Evolutionary conservation across 1,140 invertebrate species (phyloP).

Genomic region (Drosophila triauraria): DNA sequence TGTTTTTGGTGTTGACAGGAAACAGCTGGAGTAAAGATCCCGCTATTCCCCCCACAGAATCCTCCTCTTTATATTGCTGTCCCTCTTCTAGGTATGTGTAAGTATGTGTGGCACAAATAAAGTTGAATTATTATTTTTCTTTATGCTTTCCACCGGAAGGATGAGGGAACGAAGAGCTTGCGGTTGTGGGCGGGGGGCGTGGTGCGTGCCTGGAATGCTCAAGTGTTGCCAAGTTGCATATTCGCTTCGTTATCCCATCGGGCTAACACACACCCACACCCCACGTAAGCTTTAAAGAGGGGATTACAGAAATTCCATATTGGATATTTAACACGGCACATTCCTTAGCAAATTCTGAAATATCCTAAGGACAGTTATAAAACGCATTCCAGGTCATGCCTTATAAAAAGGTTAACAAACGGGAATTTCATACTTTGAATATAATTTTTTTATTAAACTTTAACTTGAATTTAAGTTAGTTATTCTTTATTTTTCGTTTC

Average conservation of each 20-base stretch:
- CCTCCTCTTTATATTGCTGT: background rate
- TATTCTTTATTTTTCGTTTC: too few species aligned
- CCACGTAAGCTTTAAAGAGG: conserved; percentile 55
- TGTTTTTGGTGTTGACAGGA: conserved; percentile 70
- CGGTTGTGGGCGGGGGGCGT: conserved; percentile 56
- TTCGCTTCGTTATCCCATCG: conserved; percentile 71
- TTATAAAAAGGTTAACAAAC: background rate
- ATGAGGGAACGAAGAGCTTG: conserved; percentile 15
- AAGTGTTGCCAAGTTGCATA: conserved; percentile 79
- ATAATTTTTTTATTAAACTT: background rate
- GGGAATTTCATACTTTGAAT: background rate
- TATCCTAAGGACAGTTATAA: conserved; percentile 14
- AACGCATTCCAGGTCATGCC: conserved; percentile 16
- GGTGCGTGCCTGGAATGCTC: conserved; percentile 71
- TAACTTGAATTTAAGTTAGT: background rate
- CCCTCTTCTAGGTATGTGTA: conserved; percentile 34
- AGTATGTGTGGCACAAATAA: conserved; percentile 74
- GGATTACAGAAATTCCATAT: conserved; percentile 57
- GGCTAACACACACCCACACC: conserved; percentile 22
- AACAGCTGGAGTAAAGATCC: conserved; percentile 66
- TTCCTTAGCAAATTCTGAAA: conserved; percentile 34
- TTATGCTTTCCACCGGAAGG: conserved; percentile 49
- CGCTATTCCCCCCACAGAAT: conserved; percentile 19
- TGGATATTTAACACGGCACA: conserved; percentile 53
- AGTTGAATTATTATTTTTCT: conserved; percentile 84